Percentiles rank a stretch among this genome's conserved stretches.
Evolutionary conservation across 1,140 invertebrate genomes (phyloP).

Genomic region (Babylonia areolata): DNA sequence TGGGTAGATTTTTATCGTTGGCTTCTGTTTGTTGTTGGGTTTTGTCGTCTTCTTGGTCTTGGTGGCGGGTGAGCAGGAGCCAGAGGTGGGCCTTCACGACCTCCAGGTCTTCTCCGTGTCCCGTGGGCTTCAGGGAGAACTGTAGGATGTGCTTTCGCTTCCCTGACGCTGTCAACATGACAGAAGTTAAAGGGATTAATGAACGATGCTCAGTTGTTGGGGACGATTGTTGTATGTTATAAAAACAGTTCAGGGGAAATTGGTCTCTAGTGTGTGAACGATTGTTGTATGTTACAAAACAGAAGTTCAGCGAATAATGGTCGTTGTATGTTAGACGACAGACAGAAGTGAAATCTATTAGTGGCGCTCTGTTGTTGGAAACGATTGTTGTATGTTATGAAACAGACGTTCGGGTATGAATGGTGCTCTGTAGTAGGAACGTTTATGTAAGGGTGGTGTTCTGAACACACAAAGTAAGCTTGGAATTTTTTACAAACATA

Average conservation of each 20-base stretch:
- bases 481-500: too few species aligned
- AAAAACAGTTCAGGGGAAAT: not conserved
- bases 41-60: not conserved
- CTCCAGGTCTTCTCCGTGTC: slow-evolving; percentile 20
- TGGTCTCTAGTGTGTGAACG: not conserved
- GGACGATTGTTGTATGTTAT: too few species aligned
- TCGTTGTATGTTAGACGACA: too few species aligned
- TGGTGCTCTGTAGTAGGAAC: too few species aligned
- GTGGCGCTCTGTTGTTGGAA: too few species aligned
- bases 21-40: not conserved
- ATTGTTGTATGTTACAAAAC: not conserved
- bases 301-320: not conserved
- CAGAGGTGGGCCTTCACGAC: slow-evolving; percentile 46
- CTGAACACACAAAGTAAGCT: too few species aligned
- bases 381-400: too few species aligned
- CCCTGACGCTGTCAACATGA: not conserved
- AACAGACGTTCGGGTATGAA: too few species aligned
- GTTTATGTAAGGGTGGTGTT: too few species aligned
- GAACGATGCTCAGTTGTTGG: too few species aligned
- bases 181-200: not conserved
- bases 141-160: slow-evolving; percentile 29
- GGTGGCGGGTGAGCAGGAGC: slow-evolving; percentile 15
- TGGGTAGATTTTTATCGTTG: too few species aligned
- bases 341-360: too few species aligned
- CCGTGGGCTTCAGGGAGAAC: slow-evolving; percentile 35